Evolutionary conservation across 92 coral and sea anemone species (phyloP), one percentile per base, ranked within the genome.

Genomic region (Paramuricea clavata): DNA sequence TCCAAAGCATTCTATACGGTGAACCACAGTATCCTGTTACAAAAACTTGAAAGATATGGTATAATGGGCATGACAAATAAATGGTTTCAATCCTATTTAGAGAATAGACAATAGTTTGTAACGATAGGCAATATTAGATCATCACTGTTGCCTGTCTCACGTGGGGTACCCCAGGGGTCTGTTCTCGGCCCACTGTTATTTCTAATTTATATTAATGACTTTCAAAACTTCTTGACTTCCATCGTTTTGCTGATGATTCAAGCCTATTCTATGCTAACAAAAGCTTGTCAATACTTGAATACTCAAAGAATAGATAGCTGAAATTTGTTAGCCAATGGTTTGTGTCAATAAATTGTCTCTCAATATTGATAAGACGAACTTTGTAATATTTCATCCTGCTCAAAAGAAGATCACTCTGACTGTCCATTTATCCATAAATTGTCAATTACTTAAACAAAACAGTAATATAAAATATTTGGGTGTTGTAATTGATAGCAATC

Each of bases 121-220:
- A 69, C 87, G 33, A 82, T 88, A 52, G 91, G 83, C 76, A 88
- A 82, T 72, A 64, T 49, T 47, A 59, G 33, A 74, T 88, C 91
- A 47, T 77, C 71, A 27, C 68, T 32, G 34, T 27, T 54, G 32
- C 69, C 88, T 34, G 36, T 87, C 35, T 26, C 87, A 49, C 81
- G 91, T 78, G 91, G 91, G 34, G 91, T 87, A 19, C 90, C 90
- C 34, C 85, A 54, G 56, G 85, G 86, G 21, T 67, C 77, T 23
- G 71, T n/a, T n/a, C n/a, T n/a, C n/a, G n/a, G n/a, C n/a, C n/a
- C n/a, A n/a, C n/a, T n/a, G n/a, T n/a, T n/a, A n/a, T n/a, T n/a
- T n/a, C n/a, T n/a, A n/a, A n/a, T n/a, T n/a, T n/a, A n/a, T n/a
- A n/a, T n/a, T n/a, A 26, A 26, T 25, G 39, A 60, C 39, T 36